Base-by-base conservation (phyloP, 2,113 vertebrate species). In the Empidonax traillii region DNA sequence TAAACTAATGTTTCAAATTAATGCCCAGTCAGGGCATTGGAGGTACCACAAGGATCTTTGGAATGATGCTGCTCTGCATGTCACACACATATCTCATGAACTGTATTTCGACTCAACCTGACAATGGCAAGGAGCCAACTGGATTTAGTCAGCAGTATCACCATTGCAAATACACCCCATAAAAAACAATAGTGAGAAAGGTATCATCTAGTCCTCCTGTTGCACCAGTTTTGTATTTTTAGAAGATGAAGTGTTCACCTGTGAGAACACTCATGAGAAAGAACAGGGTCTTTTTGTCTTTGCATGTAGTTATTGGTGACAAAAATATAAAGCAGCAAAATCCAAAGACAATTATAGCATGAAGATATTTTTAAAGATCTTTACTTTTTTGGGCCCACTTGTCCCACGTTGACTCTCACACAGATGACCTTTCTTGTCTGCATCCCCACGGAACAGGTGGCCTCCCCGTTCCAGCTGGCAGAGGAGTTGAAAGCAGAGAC, bases 311-410 rank as follows among this genome's bases (percentile, higher is more conserved):
- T 41, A 80, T 6, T 49, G 20, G 25, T 52, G 37, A 76, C 55
- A 56, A 35, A 78, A 43, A 75, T 10, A 52, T 1, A 85, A 49
- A 76, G 28, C 28, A 41, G 43, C 28, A 66, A 95, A 79, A 82
- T 19, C 12, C 46, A 49, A 85, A 78, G 33, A n/a, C 43, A 47
- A 80, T 41, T 56, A 62, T 23, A 65, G 28, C 6, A 51, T 5
- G 5, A 74, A 62, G 15, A 14, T 33, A 39, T 28, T 59, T 78
- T 58, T 67, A 28, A 78, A 84, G 58, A 53, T 37, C 31, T 90
- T 98, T 99, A 99, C 99, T 99, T 99, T 98, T 99, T 99, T 13
- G 99, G 99, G 58, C 99, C 99, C 69, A 99, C 99, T 98, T 99
- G 99, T 97, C 99, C 99, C 94, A 99, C 99, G 53, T 99, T 99